Conservation (phyloP, 1,140 invertebrate species). For the Cydia splendana region DNA sequence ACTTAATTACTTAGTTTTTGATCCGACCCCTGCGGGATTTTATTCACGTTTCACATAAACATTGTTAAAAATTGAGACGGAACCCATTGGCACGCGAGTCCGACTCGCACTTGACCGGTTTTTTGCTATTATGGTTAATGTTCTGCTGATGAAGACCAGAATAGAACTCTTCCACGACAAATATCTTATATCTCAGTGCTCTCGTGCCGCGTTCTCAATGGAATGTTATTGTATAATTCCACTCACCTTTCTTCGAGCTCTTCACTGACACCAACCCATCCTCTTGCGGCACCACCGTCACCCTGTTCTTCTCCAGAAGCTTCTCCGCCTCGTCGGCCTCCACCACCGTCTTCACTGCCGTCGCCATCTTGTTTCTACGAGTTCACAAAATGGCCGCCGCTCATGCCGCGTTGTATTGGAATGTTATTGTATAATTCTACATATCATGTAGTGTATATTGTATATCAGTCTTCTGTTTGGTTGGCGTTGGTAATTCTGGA, state of each 20-base stretch:
- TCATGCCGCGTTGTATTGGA: conserved; percentile 13
- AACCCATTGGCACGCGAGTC: too few species aligned
- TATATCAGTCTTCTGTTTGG: conserved; percentile 29
- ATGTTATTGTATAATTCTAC: conserved; percentile 28
- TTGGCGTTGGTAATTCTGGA: conserved; percentile 31
- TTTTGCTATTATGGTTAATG: too few species aligned
- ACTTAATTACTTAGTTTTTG: too few species aligned
- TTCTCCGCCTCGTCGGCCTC: conserved; percentile 41
- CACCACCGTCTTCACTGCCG: conserved; percentile 57
- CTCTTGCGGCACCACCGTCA: conserved; percentile 48
- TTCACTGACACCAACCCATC: conserved; percentile 53
- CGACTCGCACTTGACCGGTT: too few species aligned
- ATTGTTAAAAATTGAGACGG: too few species aligned
- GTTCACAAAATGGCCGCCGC: conserved; percentile 5
- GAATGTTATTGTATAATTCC: neutral
- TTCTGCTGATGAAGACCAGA: too few species aligned
- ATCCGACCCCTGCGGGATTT: too few species aligned
- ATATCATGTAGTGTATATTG: conserved; percentile 28
- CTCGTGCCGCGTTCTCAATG: too few species aligned
- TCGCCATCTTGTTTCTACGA: conserved; percentile 12
- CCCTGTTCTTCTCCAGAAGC: conserved; percentile 46
- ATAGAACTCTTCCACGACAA: too few species aligned
- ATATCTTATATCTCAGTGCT: too few species aligned
- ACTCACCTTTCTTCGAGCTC: conserved; percentile 68
- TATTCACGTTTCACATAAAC: too few species aligned